Percentiles rank a stretch among this genome's conserved stretches.
Conservation (phyloP, 2,797 vertebrate genomes). For the Galago senegalensis region DNA sequence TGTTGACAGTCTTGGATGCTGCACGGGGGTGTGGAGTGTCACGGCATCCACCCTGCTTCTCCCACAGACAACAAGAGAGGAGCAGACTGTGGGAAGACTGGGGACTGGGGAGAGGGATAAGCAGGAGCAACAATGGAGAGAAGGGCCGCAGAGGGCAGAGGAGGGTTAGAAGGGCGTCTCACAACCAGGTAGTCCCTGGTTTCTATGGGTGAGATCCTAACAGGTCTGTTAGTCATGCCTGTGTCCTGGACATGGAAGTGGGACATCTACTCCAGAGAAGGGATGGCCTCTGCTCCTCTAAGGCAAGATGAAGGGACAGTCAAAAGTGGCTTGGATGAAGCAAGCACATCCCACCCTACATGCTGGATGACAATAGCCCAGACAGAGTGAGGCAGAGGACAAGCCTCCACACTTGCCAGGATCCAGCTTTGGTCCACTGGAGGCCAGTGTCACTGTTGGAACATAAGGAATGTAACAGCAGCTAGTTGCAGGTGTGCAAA, state of each 20-base stretch:
- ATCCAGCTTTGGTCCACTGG: background rate
- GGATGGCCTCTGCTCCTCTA: background rate
- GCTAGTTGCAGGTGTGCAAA: background rate
- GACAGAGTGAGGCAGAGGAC: background rate
- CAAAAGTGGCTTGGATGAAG: background rate
- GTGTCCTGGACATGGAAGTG: background rate
- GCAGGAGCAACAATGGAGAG: background rate
- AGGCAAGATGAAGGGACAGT: background rate
- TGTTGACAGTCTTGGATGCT: background rate
- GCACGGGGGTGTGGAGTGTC: background rate
- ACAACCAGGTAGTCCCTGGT: background rate
- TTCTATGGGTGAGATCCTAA: background rate
- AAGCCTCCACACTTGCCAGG: background rate
- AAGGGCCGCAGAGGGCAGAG: background rate
- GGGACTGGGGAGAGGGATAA: constrained; percentile 20
- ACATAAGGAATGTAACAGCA: background rate
- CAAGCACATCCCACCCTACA: background rate
- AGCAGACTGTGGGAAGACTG: constrained; percentile 53
- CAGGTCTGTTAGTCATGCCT: background rate
- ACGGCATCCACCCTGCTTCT: background rate
- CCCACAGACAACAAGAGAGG: constrained; percentile 55
- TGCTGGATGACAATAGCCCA: background rate
- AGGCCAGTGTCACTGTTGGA: background rate
- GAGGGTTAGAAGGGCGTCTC: background rate
- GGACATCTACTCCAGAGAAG: background rate